Evolutionary conservation across 1,140 invertebrate species (phyloP).

Genomic region (Lepidurus couesii): DNA sequence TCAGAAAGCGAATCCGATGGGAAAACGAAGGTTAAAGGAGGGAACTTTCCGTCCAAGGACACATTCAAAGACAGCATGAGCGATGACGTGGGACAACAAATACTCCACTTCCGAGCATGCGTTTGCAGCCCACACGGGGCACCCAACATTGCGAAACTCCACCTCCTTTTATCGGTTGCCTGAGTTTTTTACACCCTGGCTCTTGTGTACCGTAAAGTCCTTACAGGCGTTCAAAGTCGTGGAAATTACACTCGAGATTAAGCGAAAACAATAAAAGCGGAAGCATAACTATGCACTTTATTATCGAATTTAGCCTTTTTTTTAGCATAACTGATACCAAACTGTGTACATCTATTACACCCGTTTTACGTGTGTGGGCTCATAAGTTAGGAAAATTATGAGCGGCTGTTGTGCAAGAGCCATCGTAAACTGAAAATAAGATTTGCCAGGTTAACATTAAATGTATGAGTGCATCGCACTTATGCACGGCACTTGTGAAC

Average conservation of each 20-base stretch:
- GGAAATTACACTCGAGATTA: neutral
- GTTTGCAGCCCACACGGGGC: neutral
- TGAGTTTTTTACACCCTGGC: too few species aligned
- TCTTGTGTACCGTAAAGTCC: neutral
- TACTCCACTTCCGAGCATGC: slow-evolving; percentile 12
- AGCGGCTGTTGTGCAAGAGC: too few species aligned
- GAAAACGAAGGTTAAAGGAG: too few species aligned
- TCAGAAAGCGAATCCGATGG: too few species aligned
- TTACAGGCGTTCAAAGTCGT: neutral
- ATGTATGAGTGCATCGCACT: too few species aligned
- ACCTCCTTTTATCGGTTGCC: neutral
- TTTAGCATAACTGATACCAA: neutral
- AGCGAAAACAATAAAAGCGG: neutral
- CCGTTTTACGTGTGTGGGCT: too few species aligned
- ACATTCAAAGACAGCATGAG: slow-evolving; percentile 17
- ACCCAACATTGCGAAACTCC: neutral
- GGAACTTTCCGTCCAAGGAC: neutral
- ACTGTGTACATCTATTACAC: neutral
- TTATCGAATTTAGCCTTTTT: neutral
- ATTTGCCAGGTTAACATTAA: too few species aligned
- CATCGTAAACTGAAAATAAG: too few species aligned
- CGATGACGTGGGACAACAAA: slow-evolving; percentile 21
- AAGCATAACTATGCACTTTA: neutral
- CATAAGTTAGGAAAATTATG: too few species aligned
- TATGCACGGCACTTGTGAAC: too few species aligned